Evolutionary conservation across 2,888 invertebrate genomes (phyloP), one percentile per base, ranked within the genome.

Genomic region (Amblyjoppa proteus): DNA sequence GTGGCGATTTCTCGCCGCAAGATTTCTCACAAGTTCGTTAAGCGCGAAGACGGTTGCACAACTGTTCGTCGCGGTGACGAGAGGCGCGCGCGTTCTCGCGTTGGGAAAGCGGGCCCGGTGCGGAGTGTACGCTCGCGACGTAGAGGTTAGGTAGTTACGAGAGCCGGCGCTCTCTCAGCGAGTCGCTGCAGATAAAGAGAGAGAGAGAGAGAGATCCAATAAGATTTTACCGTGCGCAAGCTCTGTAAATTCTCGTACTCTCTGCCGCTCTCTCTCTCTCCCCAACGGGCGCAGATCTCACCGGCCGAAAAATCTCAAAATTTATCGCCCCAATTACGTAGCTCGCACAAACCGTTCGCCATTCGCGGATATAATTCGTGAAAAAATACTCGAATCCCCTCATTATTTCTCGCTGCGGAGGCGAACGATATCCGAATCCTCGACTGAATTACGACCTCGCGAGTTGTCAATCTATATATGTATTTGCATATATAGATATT

Each of bases 241-340:
- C 45, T 31, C 61, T 25, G n/a, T 76, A 76, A 84, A 80, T 84
- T 64, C 28, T 25, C 56, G 28, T 41, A 64, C 25, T 56, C 68
- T 71, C 64, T 38, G 20, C 20, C 20, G 20, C 66, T 58, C 58
- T 20, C 20, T 41, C 56, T 71, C 69, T 76, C 7, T 53, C 53
- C 2, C 20, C 7, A 25, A 49, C 2, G 56, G 41, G 38, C 70
- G 64, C 70, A 53, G 61, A 74, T 78, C 70, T 78, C 70, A 53
- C 41, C 69, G 53, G 25, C 66, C 75, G 64, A 80, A 74, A 75
- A 81, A 81, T 77, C 74, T 81, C 53, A 9, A 78, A 81, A 81
- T 85, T 81, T 85, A 81, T 81, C 74, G 78, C 66, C 38, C 77
- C 84, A 84, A 84, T 84, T 84, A 81, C 84, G 80, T 49, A 71